Evolutionary conservation across 2,113 vertebrate genomes (phyloP).

Genomic region (Tympanuchus pallidicinctus): DNA sequence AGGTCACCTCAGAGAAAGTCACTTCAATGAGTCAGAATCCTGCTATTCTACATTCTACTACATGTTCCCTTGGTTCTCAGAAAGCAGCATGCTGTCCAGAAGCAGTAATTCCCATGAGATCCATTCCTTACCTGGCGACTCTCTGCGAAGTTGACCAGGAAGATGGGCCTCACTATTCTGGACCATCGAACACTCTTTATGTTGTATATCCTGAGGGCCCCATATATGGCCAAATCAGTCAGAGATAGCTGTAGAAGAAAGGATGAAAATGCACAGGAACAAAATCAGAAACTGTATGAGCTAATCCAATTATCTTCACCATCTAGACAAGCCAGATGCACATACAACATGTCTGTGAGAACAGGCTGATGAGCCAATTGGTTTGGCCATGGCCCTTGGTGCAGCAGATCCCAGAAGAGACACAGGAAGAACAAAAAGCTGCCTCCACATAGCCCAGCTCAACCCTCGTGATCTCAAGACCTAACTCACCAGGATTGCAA

Average conservation of each 20-base stretch:
- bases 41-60: neutral
- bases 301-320: too few species aligned
- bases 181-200: constrained; percentile 86
- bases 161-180: constrained; percentile 87
- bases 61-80: neutral
- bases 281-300: neutral
- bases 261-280: neutral
- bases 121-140: constrained; percentile 85
- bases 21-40: neutral
- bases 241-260: constrained; percentile 82
- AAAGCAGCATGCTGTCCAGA: neutral
- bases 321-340: neutral
- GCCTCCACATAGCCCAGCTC: neutral
- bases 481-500: constrained; percentile 79
- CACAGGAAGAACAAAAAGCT: neutral
- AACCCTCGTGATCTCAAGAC: neutral
- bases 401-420: neutral
- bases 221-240: constrained; percentile 85
- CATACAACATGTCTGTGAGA: accelerated
- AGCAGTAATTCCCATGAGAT: neutral
- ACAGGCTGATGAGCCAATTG: neutral
- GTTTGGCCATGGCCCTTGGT: accelerated
- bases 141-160: constrained; percentile 92
- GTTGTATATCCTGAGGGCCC: constrained; percentile 74
- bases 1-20: neutral